Conservation (phyloP, 2,113 vertebrate species). For the Thinocorus orbignyianus region DNA sequence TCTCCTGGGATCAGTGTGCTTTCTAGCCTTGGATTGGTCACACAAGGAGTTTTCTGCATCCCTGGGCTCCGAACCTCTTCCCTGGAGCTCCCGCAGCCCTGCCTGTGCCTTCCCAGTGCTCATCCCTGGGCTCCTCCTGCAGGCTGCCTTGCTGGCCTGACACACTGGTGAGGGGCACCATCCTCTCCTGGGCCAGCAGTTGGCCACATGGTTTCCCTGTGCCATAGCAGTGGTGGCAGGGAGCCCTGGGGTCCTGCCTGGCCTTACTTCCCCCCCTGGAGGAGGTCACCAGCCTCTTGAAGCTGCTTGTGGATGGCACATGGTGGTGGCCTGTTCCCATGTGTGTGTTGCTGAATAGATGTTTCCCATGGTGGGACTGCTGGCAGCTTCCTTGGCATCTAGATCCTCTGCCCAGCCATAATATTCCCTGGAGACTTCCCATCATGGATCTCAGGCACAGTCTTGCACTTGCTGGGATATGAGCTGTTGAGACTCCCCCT, state of each 20-base stretch:
- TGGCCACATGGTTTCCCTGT: background rate
- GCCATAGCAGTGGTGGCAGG: background rate
- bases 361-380: background rate
- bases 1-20: background rate
- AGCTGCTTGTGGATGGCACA: background rate
- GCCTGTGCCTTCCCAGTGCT: background rate
- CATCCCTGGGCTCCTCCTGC: background rate
- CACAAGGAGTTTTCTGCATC: background rate
- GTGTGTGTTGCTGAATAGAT: background rate
- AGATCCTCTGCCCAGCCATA: background rate
- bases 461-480: background rate
- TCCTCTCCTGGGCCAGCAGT: background rate
- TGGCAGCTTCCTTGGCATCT: background rate
- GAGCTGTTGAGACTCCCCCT: rapidly evolving
- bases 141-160: background rate
- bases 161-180: rapidly evolving
- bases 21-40: background rate
- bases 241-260: rapidly evolving
- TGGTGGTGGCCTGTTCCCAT: rapidly evolving
- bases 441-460: background rate
- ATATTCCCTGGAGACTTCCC: background rate
- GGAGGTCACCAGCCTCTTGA: background rate
- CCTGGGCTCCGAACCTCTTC: background rate
- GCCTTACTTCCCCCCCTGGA: background rate
- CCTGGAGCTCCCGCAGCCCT: background rate